phyloP scores from a whole-genome alignment of 1,140 invertebrate species.

The Drosophila tropicalis region DNA sequence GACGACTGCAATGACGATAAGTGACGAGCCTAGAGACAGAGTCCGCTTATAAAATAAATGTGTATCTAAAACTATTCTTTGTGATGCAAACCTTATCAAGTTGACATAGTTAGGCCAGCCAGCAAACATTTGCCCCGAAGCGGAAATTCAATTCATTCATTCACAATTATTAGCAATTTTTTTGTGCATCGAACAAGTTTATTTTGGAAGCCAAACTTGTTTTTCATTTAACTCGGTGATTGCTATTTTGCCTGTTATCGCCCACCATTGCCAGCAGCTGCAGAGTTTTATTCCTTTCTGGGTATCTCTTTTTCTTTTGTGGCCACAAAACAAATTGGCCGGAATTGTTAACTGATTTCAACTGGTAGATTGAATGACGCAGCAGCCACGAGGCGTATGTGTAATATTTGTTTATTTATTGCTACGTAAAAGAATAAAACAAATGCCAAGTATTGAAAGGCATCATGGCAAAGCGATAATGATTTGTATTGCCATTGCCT shows the following conservation, averaged over 20 bases:
- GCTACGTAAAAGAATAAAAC: not conserved
- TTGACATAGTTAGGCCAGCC: constrained; percentile 66
- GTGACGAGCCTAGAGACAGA: constrained; percentile 25
- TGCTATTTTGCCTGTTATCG: constrained; percentile 3
- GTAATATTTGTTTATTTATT: constrained; percentile 13
- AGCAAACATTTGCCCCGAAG: constrained; percentile 42
- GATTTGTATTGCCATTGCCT: constrained; percentile 14
- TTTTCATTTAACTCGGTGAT: not conserved
- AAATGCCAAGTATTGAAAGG: constrained; percentile 2
- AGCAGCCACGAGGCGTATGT: constrained; percentile 1
- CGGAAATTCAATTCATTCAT: constrained; percentile 70
- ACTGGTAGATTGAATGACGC: not conserved
- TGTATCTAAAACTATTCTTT: constrained; percentile 34
- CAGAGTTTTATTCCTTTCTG: too few relatives aligned
- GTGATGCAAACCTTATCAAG: constrained; percentile 69
- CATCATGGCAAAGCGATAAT: constrained; percentile 6
- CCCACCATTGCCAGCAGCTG: not conserved
- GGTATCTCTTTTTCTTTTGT: not conserved
- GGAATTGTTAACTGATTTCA: not conserved
- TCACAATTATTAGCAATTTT: constrained; percentile 59
- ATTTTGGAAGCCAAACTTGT: constrained; percentile 30
- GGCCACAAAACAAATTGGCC: not conserved
- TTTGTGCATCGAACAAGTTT: constrained; percentile 67
- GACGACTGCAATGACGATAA: constrained; percentile 45
- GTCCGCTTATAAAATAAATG: not conserved